Evolutionary conservation across 2,797 vertebrate species (phyloP).

Genomic region (Ciconia nigra): DNA sequence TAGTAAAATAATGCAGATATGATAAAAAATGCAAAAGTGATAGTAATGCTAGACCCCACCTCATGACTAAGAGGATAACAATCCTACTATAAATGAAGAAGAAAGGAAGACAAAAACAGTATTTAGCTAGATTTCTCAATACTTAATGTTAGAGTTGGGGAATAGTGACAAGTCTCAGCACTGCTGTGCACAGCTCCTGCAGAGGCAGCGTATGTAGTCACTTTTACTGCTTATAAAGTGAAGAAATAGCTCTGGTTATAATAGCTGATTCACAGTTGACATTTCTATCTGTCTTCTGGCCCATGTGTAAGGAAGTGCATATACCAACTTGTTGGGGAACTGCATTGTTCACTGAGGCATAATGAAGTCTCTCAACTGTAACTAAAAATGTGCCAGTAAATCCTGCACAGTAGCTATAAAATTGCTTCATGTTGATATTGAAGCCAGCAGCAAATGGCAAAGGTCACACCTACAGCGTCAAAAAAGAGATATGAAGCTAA

Average conservation of each 20-base stretch:
- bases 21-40: background rate
- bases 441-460: background rate
- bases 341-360: background rate
- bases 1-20: background rate
- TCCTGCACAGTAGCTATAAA: background rate
- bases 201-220: background rate
- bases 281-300: background rate
- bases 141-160: background rate
- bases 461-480: background rate
- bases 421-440: background rate
- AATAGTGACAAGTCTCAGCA: background rate
- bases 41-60: background rate
- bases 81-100: background rate
- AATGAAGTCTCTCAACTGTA: background rate
- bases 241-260: background rate
- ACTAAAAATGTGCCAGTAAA: background rate
- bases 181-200: background rate
- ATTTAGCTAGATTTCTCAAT: background rate
- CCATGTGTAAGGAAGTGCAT: background rate
- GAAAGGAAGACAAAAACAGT: background rate
- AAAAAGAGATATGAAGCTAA: background rate
- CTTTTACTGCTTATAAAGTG: background rate
- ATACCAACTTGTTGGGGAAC: background rate
- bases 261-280: background rate
- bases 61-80: background rate